Evolutionary conservation across 1,140 invertebrate genomes (phyloP).

Genomic region (Paraescarpia echinospica): DNA sequence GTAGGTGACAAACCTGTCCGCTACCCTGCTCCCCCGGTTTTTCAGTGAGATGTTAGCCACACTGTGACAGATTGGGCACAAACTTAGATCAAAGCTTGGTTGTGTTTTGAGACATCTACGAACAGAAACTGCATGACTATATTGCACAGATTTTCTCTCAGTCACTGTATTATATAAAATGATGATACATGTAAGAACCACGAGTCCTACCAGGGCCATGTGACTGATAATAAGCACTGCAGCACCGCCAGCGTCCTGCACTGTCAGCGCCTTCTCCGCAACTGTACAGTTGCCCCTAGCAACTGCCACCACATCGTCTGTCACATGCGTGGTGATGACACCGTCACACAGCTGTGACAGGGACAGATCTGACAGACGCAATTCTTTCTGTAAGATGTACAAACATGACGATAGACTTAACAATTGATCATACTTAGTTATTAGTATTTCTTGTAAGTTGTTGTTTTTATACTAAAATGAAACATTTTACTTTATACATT

Average conservation of each 20-base stretch:
- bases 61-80: too few species aligned
- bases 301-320: slow-evolving; percentile 17
- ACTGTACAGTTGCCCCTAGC: slow-evolving; percentile 47
- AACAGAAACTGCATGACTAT: not conserved
- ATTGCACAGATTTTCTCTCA: not conserved
- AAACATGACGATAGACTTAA: not conserved
- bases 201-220: not conserved
- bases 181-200: not conserved
- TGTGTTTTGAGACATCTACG: too few species aligned
- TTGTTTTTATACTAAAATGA: too few species aligned
- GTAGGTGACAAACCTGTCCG: too few species aligned
- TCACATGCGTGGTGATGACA: slow-evolving; percentile 30
- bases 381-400: not conserved
- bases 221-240: slow-evolving; percentile 36
- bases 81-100: too few species aligned
- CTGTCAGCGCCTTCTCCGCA: slow-evolving; percentile 41
- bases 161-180: not conserved
- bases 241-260: slow-evolving; percentile 33
- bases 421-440: too few species aligned
- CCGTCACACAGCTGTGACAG: not conserved
- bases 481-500: too few species aligned
- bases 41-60: too few species aligned
- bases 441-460: too few species aligned
- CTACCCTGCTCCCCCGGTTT: too few species aligned
- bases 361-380: not conserved